These are phyloP conservation scores for Diaperis boleti DNA, from an alignment of 2,888 invertebrate species.

Conservation along the genomic window DNA sequence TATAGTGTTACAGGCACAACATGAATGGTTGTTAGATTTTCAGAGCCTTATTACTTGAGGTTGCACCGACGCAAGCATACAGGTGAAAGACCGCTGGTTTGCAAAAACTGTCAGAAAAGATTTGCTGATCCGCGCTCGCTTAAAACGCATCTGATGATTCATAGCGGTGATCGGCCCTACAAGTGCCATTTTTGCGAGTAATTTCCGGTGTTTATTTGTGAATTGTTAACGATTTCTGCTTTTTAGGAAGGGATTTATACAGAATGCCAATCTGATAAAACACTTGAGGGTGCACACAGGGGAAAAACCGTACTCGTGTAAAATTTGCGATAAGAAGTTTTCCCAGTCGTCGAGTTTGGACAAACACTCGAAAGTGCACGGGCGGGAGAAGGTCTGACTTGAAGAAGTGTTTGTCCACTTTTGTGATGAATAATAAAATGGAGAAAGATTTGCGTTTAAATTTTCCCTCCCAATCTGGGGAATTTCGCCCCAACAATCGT, in stretches of 20 bases:
- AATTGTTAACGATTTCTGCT: not conserved
- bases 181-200: slow-evolving; percentile 57
- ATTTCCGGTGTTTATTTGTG: not conserved
- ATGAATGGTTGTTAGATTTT: slow-evolving; percentile 50
- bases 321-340: slow-evolving; percentile 56
- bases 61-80: slow-evolving; percentile 60
- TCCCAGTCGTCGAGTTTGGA: slow-evolving; percentile 56
- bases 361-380: slow-evolving; percentile 48
- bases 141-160: slow-evolving; percentile 56
- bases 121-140: slow-evolving; percentile 59
- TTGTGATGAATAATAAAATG: slow-evolving; percentile 53
- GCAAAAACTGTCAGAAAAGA: slow-evolving; percentile 55
- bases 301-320: slow-evolving; percentile 56
- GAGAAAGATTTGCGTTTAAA: slow-evolving; percentile 39
- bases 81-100: slow-evolving; percentile 58
- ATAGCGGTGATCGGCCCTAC: slow-evolving; percentile 55
- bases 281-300: slow-evolving; percentile 58
- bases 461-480: not conserved
- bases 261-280: slow-evolving; percentile 56
- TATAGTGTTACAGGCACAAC: not conserved
- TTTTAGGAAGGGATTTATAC: slow-evolving; percentile 55
- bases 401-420: too few species aligned
- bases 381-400: not conserved
- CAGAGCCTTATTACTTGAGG: slow-evolving; percentile 58
- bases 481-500: not conserved